Base-by-base conservation (phyloP, 2,888 invertebrate species). In the Oligia latruncula region DNA sequence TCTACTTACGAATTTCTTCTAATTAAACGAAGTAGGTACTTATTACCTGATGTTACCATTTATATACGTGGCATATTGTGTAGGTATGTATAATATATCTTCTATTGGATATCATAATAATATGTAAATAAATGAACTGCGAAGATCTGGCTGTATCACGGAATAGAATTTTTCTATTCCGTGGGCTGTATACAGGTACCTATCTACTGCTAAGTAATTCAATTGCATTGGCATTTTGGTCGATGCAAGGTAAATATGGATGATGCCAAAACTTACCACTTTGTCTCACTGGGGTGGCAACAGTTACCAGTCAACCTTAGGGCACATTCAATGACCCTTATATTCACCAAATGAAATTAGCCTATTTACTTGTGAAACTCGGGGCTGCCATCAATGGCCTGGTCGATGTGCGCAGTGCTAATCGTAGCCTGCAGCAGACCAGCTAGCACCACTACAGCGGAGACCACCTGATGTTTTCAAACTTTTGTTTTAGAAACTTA, bases 371-470 rank as follows among this genome's bases (percentile, higher is more conserved):
- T 89, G 71, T 92, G 91, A 65, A 89, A 86, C 2, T 78, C 62
- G 0, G 70, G 23, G 60, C 68, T 77, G 23, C 73, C 82, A 4
- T 77, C 68, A 3, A 49, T 0, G 0, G 73, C 13, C 68, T 81
- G 76, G 5, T 89, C 89, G n/a, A 92, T 88, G 40, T 87, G 84
- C 1, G 82, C 84, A 3, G 87, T 81, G 68, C 90, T 90, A 20
- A 91, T 71, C 2, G 90, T 87, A 0, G 91, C 80, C 86, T 95
- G 92, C 43, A 93, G 78, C 15, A 93, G 67, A 15, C 87, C 87
- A 20, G 91, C 79, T 23, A 93, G 35, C 2, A 90, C 17, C 0
- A 90, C 84, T 20, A 90, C 77, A 5, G 77, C 49, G 0, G 87
- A 85, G 2, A 94, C 90, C 6, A 89, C 84, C 94, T 94, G 86